Conservation (phyloP, 35 echinoderm and acorn worm genomes). For the Heliocidaris tuberculata region DNA sequence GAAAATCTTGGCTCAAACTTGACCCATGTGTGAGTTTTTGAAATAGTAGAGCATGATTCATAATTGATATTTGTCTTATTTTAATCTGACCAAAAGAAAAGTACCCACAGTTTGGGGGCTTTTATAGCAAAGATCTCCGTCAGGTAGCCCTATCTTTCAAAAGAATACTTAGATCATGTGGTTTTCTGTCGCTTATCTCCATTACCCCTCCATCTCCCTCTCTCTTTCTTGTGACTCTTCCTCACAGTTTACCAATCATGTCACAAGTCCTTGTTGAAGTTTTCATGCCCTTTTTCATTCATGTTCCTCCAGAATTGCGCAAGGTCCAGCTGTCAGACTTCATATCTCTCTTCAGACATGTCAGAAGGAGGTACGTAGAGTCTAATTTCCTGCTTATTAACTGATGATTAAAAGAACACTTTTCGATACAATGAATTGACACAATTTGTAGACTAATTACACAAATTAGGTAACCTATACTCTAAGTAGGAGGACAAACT, state of each 20-base stretch:
- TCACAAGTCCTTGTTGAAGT: no score
- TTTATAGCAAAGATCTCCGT: no score
- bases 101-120: no score
- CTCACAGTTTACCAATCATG: no score
- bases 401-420: not conserved
- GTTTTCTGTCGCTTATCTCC: no score
- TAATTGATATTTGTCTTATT: not conserved
- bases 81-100: not conserved
- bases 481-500: not conserved
- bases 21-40: not conserved
- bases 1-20: not conserved
- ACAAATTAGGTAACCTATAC: not conserved
- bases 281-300: not conserved
- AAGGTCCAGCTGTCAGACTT: not conserved
- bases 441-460: not conserved
- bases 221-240: no score
- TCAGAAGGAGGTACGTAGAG: not conserved
- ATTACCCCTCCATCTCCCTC: no score
- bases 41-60: not conserved
- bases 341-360: not conserved
- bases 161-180: no score
- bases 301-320: not conserved
- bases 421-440: not conserved
- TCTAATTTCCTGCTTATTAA: not conserved
- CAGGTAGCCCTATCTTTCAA: no score